These are phyloP conservation scores for Andrena dorsata DNA, from an alignment of 2,888 invertebrate genomes.

Conservation along the genomic window DNA sequence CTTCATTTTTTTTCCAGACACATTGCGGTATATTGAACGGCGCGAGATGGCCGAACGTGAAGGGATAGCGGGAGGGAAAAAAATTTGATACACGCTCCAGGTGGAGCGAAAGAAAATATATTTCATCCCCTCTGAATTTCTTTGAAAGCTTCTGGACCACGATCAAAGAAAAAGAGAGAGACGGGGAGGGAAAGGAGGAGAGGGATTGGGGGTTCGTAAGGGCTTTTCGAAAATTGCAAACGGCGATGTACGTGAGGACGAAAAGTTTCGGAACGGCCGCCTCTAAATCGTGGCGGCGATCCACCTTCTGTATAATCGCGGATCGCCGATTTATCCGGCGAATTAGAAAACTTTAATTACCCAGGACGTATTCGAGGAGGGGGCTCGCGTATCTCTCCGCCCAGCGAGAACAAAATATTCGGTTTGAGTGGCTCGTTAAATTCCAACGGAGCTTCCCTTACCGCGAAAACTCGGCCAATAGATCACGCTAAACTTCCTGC, in stretches of 20 bases:
- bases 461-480: constrained; percentile 71
- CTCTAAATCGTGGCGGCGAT: constrained; percentile 22
- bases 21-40: constrained; percentile 31
- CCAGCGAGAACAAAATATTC: constrained; percentile 68
- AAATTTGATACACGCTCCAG: constrained; percentile 26
- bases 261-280: constrained; percentile 20
- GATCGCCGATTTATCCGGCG: constrained; percentile 36
- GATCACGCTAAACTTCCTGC: constrained; percentile 73
- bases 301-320: constrained; percentile 11
- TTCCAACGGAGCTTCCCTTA: constrained; percentile 60
- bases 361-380: constrained; percentile 12
- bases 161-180: neutral
- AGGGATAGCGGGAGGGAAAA: constrained; percentile 15
- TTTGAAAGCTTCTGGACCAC: constrained; percentile 29
- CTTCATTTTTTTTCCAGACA: constrained; percentile 44
- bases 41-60: neutral
- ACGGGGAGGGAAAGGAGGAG: neutral
- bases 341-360: constrained; percentile 58
- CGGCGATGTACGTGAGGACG: constrained; percentile 39
- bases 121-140: constrained; percentile 18
- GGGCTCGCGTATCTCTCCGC: constrained; percentile 11
- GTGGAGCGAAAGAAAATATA: constrained; percentile 35
- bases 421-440: constrained; percentile 73
- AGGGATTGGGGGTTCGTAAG: constrained; percentile 10
- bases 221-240: constrained; percentile 55